These are phyloP conservation scores for Drosophila seclusa DNA, from an alignment of 2,888 invertebrate species.

Conservation along the genomic window DNA sequence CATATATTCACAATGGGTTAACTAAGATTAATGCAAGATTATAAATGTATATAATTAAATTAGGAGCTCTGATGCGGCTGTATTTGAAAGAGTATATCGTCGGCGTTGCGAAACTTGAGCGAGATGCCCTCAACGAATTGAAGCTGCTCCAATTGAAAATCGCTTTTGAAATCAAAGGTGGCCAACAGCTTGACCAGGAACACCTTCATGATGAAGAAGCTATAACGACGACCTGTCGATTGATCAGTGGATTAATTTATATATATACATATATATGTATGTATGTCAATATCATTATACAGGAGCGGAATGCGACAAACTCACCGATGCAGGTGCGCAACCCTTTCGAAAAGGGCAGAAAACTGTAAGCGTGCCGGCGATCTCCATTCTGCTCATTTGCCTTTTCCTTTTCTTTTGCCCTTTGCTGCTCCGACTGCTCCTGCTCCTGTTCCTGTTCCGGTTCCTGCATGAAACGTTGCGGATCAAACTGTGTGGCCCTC, in stretches of 20 bases:
- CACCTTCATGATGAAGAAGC: constrained; percentile 81
- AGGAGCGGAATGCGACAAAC: neutral
- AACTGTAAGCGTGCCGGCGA: constrained; percentile 81
- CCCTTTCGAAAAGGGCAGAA: constrained; percentile 83
- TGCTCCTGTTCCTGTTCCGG: constrained; percentile 12
- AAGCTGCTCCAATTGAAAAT: constrained; percentile 73
- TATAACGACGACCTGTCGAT: constrained; percentile 80
- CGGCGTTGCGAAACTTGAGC: constrained; percentile 80
- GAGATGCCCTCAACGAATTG: constrained; percentile 82
- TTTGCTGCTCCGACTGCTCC: constrained; percentile 12
- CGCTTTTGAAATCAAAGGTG: constrained; percentile 77
- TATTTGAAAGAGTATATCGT: constrained; percentile 69
- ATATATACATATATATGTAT: neutral
- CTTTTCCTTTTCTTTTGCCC: neutral
- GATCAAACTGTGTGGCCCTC: constrained; percentile 80
- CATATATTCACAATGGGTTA: neutral
- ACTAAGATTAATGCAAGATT: neutral
- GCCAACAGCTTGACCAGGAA: constrained; percentile 79
- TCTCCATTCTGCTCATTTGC: constrained; percentile 5
- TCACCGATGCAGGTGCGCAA: constrained; percentile 82
- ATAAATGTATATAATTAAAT: neutral
- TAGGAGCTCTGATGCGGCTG: constrained; percentile 41
- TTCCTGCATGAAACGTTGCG: constrained; percentile 76
- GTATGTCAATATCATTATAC: neutral
- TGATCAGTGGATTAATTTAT: neutral